Conservation (phyloP, 92 coral and sea anemone genomes). For the Blastomussa wellsi region DNA sequence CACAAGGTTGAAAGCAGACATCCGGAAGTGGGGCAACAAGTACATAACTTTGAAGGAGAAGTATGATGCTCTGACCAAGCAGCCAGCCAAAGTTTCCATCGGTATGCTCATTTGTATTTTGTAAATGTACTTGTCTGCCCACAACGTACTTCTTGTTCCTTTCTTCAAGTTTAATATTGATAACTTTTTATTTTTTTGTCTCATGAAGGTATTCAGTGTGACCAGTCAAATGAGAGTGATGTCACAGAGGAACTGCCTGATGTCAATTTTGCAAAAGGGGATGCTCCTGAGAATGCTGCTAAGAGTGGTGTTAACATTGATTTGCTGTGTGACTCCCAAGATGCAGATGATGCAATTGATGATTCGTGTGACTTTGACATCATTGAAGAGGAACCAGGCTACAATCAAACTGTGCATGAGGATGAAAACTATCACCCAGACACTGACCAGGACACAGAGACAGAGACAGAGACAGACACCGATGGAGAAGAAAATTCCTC, state of each 20-base stretch:
- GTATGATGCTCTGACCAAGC: neutral
- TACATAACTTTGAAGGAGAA: constrained; percentile 5
- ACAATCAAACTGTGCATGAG: neutral
- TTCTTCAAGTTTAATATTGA: too few species aligned
- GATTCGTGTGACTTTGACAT: constrained; percentile 14
- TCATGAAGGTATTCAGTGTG: neutral
- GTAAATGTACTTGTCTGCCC: constrained; percentile 9
- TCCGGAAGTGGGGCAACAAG: constrained; percentile 9
- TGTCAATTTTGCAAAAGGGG: neutral
- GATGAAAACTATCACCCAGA: neutral
- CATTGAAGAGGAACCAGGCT: constrained; percentile 30
- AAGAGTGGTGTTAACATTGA: neutral
- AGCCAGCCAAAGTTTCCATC: constrained; percentile 12
- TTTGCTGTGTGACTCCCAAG: neutral
- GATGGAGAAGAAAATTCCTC: neutral
- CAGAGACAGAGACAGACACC: constrained; percentile 9
- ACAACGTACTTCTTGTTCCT: neutral
- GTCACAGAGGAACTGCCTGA: neutral
- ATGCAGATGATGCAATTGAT: constrained; percentile 7
- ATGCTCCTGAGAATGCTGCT: constrained; percentile 4
- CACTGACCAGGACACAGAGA: neutral
- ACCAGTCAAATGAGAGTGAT: neutral
- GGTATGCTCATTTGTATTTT: constrained; percentile 2
- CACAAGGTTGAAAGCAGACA: neutral
- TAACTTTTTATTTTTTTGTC: neutral